A percentile compares a stretch with the other conserved stretches of the same genome.
Evolutionary conservation across 2,113 vertebrate species (phyloP).

Genomic region (Chrysemys picta): DNA sequence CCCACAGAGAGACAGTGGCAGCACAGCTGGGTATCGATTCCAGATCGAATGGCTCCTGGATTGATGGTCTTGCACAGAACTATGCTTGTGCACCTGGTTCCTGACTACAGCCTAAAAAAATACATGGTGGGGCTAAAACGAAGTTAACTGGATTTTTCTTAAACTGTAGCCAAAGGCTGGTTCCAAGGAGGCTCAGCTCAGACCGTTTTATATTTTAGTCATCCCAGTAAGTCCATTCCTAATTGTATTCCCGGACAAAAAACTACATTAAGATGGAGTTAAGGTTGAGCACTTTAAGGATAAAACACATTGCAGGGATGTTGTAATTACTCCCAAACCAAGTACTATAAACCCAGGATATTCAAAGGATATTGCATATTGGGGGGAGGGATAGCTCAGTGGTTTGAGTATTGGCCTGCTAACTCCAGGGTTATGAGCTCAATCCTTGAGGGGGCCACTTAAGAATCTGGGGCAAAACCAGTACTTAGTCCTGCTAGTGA

Average conservation of each 20-base stretch:
- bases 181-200: neutral
- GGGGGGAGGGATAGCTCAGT: too few species aligned
- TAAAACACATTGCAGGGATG: slow-evolving; percentile 22
- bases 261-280: neutral
- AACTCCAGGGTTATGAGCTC: too few species aligned
- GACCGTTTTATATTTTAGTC: slow-evolving; percentile 62
- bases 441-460: too few species aligned
- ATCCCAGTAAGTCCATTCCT: neutral
- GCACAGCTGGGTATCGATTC: rapidly evolving
- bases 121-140: neutral
- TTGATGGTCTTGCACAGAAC: neutral
- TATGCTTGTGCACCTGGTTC: neutral
- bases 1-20: neutral
- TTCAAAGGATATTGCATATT: neutral
- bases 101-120: neutral
- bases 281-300: neutral
- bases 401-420: too few species aligned
- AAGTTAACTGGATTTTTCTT: neutral
- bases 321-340: slow-evolving; percentile 54
- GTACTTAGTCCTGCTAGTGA: too few species aligned
- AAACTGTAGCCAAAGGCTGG: neutral
- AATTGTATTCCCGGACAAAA: slow-evolving; percentile 34
- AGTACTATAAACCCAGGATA: neutral
- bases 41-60: neutral
- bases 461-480: too few species aligned